These are phyloP conservation scores for Dolichopus griseipennis DNA, from an alignment of 2,888 invertebrate genomes.

Conservation along the genomic window DNA sequence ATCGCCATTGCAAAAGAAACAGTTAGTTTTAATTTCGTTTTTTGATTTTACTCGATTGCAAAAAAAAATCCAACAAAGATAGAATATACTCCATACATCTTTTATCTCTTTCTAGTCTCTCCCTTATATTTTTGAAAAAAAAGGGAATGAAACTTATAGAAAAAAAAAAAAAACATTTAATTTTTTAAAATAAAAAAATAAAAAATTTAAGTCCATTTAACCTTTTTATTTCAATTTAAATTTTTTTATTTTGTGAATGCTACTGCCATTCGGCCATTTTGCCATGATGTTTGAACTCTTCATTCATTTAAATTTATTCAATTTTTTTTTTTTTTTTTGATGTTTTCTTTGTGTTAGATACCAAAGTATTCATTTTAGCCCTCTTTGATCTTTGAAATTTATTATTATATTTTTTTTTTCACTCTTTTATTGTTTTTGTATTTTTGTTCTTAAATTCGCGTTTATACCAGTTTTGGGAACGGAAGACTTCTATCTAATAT, in stretches of 20 bases:
- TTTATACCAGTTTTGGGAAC: background rate
- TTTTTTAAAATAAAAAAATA: too few relatives aligned
- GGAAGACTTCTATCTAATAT: background rate
- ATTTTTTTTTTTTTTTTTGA: too few relatives aligned
- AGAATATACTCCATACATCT: too few relatives aligned
- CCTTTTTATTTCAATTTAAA: background rate
- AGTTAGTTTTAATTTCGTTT: background rate
- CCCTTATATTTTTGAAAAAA: too few relatives aligned
- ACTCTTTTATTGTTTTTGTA: too few relatives aligned
- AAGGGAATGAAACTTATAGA: too few relatives aligned
- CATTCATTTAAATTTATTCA: too few relatives aligned
- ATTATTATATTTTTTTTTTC: background rate
- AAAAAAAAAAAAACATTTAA: too few relatives aligned
- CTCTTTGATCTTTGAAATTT: background rate
- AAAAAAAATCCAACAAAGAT: background rate
- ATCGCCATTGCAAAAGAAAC: background rate
- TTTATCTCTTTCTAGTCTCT: too few relatives aligned
- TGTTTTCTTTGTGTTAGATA: background rate
- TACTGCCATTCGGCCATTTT: background rate
- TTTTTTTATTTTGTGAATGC: too few relatives aligned
- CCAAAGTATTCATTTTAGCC: background rate
- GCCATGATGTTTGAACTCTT: background rate
- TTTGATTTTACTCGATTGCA: background rate
- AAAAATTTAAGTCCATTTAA: constrained; percentile 1
- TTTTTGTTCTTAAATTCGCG: too few relatives aligned